phyloP scores from a whole-genome alignment of 1,140 invertebrate genomes.

The Grapholita molesta region DNA sequence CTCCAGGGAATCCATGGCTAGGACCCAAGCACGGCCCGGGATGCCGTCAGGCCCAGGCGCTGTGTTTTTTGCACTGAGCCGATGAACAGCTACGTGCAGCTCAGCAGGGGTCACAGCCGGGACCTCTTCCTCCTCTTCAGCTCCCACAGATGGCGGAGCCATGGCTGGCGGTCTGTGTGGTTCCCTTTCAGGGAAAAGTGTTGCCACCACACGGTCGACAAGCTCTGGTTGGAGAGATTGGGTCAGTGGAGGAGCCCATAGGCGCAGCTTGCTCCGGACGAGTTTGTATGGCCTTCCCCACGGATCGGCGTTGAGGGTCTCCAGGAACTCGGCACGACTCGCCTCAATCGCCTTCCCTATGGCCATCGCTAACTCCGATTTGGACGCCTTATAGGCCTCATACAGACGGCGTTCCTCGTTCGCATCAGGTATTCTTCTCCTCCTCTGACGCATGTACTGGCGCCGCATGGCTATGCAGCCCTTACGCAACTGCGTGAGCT shows the following conservation, averaged over 20 bases:
- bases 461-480: no score
- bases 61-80: background rate
- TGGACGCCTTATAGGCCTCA: no score
- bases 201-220: background rate
- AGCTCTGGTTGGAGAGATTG: no score
- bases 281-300: constrained; percentile 24
- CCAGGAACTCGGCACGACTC: constrained; percentile 3
- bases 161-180: background rate
- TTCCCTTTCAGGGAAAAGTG: background rate
- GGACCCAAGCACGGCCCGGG: no score
- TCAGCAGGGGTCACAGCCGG: background rate
- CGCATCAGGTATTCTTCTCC: no score
- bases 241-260: constrained; percentile 19
- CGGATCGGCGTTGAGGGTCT: constrained; percentile 17
- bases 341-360: no score
- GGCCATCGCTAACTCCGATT: no score
- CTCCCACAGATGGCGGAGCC: background rate
- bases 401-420: no score
- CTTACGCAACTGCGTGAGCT: no score
- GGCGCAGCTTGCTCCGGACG: constrained; percentile 6
- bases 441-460: no score
- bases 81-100: background rate
- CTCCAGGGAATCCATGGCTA: background rate
- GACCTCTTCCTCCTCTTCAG: background rate
- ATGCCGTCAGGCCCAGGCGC: background rate